Evolutionary conservation across 2,113 vertebrate genomes (phyloP).

Genomic region (Athene cunicularia): DNA sequence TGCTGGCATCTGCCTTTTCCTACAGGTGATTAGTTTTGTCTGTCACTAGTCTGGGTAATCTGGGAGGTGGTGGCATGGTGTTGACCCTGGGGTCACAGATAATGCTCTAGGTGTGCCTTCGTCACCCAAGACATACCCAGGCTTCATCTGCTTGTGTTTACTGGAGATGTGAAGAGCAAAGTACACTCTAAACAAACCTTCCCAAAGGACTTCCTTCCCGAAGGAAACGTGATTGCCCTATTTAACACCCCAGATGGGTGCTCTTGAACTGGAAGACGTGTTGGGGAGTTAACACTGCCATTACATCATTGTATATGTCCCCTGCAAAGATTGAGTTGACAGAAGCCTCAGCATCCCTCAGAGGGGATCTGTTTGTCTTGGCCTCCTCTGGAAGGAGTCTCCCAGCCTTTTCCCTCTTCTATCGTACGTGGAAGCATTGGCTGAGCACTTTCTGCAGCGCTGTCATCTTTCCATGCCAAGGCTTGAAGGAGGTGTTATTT

Average conservation of each 20-base stretch:
- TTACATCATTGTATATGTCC: not conserved
- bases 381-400: not conserved
- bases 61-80: not conserved
- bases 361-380: not conserved
- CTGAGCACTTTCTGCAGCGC: not conserved
- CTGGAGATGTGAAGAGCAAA: not conserved
- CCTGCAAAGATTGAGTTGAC: not conserved
- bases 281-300: not conserved
- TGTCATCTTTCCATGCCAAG: accelerated
- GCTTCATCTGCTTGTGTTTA: not conserved
- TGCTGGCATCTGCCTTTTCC: not conserved
- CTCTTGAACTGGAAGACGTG: not conserved
- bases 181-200: not conserved
- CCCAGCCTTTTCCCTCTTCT: not conserved
- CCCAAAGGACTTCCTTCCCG: not conserved
- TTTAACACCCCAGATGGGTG: not conserved
- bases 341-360: not conserved
- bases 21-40: not conserved
- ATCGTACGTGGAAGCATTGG: accelerated
- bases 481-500: not conserved
- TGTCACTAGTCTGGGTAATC: not conserved
- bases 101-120: not conserved
- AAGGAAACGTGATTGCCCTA: not conserved
- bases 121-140: accelerated
- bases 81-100: not conserved